Evolutionary conservation across 1,140 invertebrate genomes (phyloP), one percentile per base, ranked within the genome.

Genomic region (Ganaspis sp.): DNA sequence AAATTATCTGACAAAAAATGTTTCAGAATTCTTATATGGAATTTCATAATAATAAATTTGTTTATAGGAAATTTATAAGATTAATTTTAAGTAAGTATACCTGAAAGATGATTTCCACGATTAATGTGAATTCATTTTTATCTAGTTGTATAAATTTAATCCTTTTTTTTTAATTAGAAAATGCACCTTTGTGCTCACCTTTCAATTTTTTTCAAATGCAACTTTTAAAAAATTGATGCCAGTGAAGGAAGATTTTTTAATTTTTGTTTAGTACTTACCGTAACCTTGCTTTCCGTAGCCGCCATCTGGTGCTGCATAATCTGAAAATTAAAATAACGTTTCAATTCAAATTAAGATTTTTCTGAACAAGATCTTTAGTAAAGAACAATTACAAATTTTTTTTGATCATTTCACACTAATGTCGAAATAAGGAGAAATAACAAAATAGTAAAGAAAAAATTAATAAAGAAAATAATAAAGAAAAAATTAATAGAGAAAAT

Each of bases 221-320:
- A 49, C 12, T 34, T 12, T 34, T 19, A 45, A 40, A 37, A 49
- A 26, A 72, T 15, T 15, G 26, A 6, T 54, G 23, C 37, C n/a
- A 12, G 37, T 37, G 64, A 69, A 1, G 15, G 6, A n/a, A 29
- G 9, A n/a, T 76, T 75, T 75, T 72, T 69, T 69, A 37, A 37
- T 79, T 72, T 81, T 64, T 73, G 71, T 83, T 73, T 82, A 83
- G 87, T 90, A 91, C 90, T 91, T 88, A 91, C 90, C 90, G 81
- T 91, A 91, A 78, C 90, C 90, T 78, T 89, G 87, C 78, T 88
- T 90, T 80, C 90, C 90, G 64, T 91, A 91, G 75, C 86, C 86
- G 79, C 83, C 86, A 72, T 87, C 89, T 85, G 87, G 89, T 85
- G 74, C 86, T 73, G 88, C 76, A 85, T 91, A 91, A 83, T 91